phyloP scores from a whole-genome alignment of 1,140 invertebrate genomes.

The Magallana ariakensis region DNA sequence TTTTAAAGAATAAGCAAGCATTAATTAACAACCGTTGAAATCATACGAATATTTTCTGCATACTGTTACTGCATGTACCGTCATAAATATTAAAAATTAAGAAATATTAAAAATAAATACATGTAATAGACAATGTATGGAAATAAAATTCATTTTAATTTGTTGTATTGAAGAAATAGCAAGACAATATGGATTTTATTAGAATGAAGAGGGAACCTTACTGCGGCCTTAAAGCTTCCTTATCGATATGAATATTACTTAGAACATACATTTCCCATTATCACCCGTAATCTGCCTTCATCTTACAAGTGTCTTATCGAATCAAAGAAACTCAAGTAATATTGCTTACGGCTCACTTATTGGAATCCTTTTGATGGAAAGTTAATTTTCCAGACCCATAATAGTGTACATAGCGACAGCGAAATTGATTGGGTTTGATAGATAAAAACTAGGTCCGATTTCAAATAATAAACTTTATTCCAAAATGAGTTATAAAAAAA shows the following conservation, averaged over 20 bases:
- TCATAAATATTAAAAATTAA: too few species aligned
- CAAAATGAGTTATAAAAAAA: slow-evolving; percentile 7
- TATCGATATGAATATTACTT: background rate
- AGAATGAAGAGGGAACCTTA: too few species aligned
- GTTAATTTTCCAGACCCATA: background rate
- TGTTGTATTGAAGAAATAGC: too few species aligned
- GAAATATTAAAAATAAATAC: too few species aligned
- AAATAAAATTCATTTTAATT: too few species aligned
- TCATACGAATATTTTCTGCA: too few species aligned
- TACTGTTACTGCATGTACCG: too few species aligned
- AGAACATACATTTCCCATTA: background rate
- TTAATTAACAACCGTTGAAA: too few species aligned
- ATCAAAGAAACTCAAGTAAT: background rate
- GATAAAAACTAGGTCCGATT: background rate
- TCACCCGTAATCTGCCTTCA: background rate
- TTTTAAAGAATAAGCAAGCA: too few species aligned
- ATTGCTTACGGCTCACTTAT: background rate
- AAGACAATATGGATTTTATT: too few species aligned
- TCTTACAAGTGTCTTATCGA: background rate
- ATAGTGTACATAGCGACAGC: background rate
- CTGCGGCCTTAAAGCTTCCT: too few species aligned
- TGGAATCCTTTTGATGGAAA: background rate
- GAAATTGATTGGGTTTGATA: background rate
- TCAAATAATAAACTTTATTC: background rate
- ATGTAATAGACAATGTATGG: too few species aligned